Evolutionary conservation across 1,140 invertebrate genomes (phyloP), one percentile per base, ranked within the genome.

Genomic region (Gonioctena quinquepunctata): DNA sequence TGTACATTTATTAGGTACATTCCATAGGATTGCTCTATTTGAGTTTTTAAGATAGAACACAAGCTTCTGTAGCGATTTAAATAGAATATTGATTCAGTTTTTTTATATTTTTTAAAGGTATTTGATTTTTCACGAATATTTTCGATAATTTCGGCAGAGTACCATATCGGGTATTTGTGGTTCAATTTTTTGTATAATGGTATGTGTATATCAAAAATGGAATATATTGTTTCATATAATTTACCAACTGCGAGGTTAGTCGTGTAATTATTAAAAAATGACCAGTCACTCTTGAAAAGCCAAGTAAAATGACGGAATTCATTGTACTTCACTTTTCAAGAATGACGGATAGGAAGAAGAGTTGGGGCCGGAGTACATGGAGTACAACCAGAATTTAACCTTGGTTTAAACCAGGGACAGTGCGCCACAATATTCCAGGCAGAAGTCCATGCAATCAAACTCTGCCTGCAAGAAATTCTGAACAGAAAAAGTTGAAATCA

Each of bases 131-230:
- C 28, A 33, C 28, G 28, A 33, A 33, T 33, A 33, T 33, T 33
- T 33, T 6, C 28, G 13, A 33, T 33, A 33, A 33, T 33, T 8
- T 33, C 28, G 28, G 28, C 28, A 33, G 28, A 33, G 28, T 33
- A 33, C 28, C 28, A 33, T 33, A 11, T 52, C 3, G 49, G 49
- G 3, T 52, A 52, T 52, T 52, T 52, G 49, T 21, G 49, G 49
- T 52, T 52, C 49, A 18, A 6, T 52, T 7, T 52, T 52, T 52
- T 52, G 49, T 52, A 52, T 52, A 52, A 52, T 52, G 49, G 49
- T 52, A 52, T 52, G 49, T 52, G 49, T 52, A 1, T 52, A 21
- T 52, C 49, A 52, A 52, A 52, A 52, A 52, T 52, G 49, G 49
- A 52, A 2, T 52, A 52, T 52, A 52, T 52, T 52, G 49, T 52